phyloP scores from a whole-genome alignment of 2,113 vertebrate species.

The Hypocryptadius cinnamomeus region DNA sequence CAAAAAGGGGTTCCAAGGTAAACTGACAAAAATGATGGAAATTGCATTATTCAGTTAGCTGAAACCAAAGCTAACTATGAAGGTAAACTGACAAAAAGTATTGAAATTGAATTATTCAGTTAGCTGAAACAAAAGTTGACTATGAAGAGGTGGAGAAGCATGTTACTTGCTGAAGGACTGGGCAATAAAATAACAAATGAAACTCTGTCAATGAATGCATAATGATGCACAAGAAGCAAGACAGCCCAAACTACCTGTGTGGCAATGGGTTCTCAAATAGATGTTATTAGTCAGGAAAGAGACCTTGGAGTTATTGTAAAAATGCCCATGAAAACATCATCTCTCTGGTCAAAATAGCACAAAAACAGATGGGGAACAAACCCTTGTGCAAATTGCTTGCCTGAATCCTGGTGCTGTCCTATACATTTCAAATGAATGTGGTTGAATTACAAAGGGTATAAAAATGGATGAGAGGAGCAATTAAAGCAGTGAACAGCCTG shows the following conservation, averaged over 20 bases:
- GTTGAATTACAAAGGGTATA: not conserved
- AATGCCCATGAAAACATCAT: not conserved
- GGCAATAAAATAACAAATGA: not conserved
- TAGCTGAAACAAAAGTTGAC: not conserved
- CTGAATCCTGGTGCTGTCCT: not conserved
- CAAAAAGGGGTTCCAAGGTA: not conserved
- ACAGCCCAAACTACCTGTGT: not conserved
- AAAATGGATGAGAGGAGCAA: not conserved
- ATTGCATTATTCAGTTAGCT: not conserved
- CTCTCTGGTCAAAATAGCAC: not conserved
- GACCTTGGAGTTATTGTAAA: not conserved
- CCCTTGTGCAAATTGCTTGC: not conserved
- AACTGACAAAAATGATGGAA: not conserved
- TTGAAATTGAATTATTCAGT: not conserved
- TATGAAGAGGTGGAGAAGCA: not conserved
- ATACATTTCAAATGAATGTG: not conserved
- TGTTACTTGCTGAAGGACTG: not conserved
- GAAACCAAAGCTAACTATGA: not conserved
- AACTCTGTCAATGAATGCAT: conserved; percentile 6
- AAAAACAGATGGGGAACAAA: not conserved
- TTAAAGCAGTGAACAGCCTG: not conserved
- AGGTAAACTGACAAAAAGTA: not conserved
- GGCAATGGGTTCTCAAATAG: not conserved
- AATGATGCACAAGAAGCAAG: not conserved
- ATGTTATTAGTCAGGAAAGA: not conserved